phyloP scores from a whole-genome alignment of 2,888 invertebrate species.

The Serrognathus titanus region DNA sequence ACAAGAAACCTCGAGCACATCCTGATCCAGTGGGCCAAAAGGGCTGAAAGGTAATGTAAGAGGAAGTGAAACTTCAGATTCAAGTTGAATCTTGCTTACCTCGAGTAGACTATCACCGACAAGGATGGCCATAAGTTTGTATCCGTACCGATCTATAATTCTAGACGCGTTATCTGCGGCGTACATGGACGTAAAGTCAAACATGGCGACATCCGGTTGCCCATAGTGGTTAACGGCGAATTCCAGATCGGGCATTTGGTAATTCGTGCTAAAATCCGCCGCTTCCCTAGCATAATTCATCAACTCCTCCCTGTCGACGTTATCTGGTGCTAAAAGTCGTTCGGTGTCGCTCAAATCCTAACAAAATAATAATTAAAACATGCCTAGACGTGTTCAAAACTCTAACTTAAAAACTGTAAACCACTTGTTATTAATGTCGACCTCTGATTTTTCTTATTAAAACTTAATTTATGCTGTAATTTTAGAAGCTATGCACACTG shows the following conservation, averaged over 20 bases:
- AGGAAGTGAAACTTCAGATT: too few species aligned
- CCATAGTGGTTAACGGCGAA: slow-evolving; percentile 98
- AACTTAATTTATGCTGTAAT: too few species aligned
- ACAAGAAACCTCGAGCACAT: slow-evolving; percentile 94
- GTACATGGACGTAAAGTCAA: slow-evolving; percentile 99
- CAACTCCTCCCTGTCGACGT: slow-evolving; percentile 86
- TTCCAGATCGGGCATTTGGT: slow-evolving; percentile 80
- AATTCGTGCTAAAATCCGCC: slow-evolving; percentile 89
- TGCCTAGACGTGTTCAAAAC: too few species aligned
- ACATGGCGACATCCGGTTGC: slow-evolving; percentile 96
- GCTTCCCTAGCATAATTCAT: slow-evolving; percentile 92
- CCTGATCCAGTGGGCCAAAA: slow-evolving; percentile 99
- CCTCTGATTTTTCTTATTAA: too few species aligned
- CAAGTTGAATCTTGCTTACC: slow-evolving; percentile 53
- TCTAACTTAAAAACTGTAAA: too few species aligned
- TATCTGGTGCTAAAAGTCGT: slow-evolving; percentile 78
- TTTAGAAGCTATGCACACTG: too few species aligned
- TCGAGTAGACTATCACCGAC: slow-evolving; percentile 96
- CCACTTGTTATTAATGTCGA: too few species aligned
- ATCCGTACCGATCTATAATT: slow-evolving; percentile 69
- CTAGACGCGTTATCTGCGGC: slow-evolving; percentile 93
- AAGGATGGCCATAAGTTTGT: slow-evolving; percentile 79
- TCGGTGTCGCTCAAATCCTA: slow-evolving; percentile 91
- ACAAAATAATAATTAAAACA: slow-evolving; percentile 13
- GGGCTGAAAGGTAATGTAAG: slow-evolving; percentile 55